These are phyloP conservation scores for Pemphigus obesinymphae DNA, from an alignment of 1,140 invertebrate genomes.

Conservation along the genomic window DNA sequence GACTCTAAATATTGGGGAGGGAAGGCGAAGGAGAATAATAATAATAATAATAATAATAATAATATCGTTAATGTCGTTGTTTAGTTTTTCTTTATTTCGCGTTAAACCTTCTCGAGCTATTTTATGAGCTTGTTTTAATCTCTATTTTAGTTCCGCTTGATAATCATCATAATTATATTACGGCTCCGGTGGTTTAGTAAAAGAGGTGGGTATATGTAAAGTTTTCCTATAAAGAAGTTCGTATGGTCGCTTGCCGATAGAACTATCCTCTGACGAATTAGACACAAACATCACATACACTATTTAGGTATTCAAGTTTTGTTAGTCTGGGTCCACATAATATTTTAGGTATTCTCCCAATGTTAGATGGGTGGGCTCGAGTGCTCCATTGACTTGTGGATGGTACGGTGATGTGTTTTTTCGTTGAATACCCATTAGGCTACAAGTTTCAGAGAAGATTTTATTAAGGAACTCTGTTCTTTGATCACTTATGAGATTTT, in stretches of 20 bases:
- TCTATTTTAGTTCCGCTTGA: neutral
- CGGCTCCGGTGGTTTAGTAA: neutral
- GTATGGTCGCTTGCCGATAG: neutral
- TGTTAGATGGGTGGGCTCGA: slow-evolving; percentile 24
- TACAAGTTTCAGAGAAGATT: slow-evolving; percentile 43
- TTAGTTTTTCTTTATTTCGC: neutral
- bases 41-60: too few relatives aligned
- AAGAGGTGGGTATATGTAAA: neutral
- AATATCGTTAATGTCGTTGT: neutral
- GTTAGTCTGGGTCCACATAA: slow-evolving; percentile 43
- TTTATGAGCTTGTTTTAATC: neutral
- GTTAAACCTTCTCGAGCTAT: neutral
- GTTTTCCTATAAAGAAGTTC: neutral
- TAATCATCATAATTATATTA: too few relatives aligned
- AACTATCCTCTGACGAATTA: neutral
- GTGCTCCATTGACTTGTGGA: slow-evolving; percentile 49
- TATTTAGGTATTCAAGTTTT: slow-evolving; percentile 46
- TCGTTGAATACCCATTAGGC: slow-evolving; percentile 43
- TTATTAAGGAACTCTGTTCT: neutral
- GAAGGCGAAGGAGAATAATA: too few relatives aligned
- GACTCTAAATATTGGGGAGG: too few relatives aligned
- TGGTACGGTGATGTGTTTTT: slow-evolving; percentile 50
- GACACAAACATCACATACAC: slow-evolving; percentile 11
- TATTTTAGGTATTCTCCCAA: slow-evolving; percentile 27
- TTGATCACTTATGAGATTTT: neutral